These are phyloP conservation scores for Dasysyrphus tricinctus DNA, from an alignment of 2,888 invertebrate genomes.

Conservation along the genomic window DNA sequence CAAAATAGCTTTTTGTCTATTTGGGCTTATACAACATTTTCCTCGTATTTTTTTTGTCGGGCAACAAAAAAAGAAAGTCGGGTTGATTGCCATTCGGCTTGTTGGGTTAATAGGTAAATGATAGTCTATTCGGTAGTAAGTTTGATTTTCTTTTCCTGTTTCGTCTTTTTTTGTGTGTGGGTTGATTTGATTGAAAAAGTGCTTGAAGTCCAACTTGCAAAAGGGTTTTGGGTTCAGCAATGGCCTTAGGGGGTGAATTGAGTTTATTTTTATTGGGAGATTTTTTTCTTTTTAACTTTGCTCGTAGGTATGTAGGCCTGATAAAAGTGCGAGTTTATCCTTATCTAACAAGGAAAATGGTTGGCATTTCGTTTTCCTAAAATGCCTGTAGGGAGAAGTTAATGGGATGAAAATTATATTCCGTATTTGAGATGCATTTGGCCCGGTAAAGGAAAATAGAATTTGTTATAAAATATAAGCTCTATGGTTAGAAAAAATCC, in stretches of 20 bases:
- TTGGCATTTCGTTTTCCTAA: conserved; percentile 17
- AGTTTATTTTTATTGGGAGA: conserved; percentile 21
- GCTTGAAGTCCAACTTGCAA: conserved; percentile 21
- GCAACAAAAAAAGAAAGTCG: background rate
- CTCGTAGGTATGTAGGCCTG: background rate
- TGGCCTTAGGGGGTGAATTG: background rate
- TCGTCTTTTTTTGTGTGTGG: conserved; percentile 17
- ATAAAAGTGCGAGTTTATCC: conserved; percentile 16
- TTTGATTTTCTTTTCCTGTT: conserved; percentile 41
- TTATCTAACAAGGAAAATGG: conserved; percentile 27
- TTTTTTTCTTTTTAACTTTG: background rate
- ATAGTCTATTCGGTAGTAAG: conserved; percentile 39
- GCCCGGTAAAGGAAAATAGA: background rate
- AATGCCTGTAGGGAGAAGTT: conserved; percentile 7
- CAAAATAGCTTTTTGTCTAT: conserved; percentile 35
- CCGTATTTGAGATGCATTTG: background rate
- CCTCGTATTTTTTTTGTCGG: background rate
- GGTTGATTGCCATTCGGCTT: conserved; percentile 37
- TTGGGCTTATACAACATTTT: conserved; percentile 25
- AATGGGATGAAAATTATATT: conserved; percentile 24
- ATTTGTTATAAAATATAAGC: background rate
- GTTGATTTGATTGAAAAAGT: conserved; percentile 45
- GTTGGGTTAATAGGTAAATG: conserved; percentile 53
- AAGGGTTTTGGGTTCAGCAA: conserved; percentile 12
- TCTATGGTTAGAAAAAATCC: background rate